A percentile compares a stretch with the other conserved stretches of the same genome.
Evolutionary conservation across 1,140 invertebrate genomes (phyloP).

Genomic region (Centruroides sculpturatus): DNA sequence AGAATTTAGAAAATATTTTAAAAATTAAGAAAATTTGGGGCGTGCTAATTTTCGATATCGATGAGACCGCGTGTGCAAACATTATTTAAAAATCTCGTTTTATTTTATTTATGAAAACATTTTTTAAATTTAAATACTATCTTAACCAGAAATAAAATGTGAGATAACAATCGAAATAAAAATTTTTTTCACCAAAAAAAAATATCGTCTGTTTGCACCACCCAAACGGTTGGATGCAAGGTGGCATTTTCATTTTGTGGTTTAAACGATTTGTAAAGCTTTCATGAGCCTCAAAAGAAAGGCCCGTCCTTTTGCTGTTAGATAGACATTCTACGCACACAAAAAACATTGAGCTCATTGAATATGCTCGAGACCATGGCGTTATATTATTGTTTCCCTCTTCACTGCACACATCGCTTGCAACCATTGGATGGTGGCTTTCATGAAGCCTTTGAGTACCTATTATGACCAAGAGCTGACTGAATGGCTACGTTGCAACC

Average conservation of each 20-base stretch:
- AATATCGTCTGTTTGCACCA: no score
- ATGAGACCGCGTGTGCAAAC: no score
- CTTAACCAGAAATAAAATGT: no score
- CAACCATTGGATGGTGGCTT: conserved; percentile 27
- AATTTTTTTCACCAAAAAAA: no score
- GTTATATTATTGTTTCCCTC: conserved; percentile 27
- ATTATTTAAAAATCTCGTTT: no score
- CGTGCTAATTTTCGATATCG: no score
- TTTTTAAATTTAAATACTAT: no score
- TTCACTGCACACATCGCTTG: conserved; percentile 27
- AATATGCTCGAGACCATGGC: conserved; percentile 45
- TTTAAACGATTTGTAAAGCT: not conserved
- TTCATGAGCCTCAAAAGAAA: not conserved
- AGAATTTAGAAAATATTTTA: no score
- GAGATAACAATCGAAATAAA: no score
- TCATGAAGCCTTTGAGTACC: conserved; percentile 26
- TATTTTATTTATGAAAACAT: no score
- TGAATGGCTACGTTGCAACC: conserved; percentile 22
- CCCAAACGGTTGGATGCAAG: conserved; percentile 1
- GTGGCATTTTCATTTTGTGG: not conserved
- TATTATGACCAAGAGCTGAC: conserved; percentile 23
- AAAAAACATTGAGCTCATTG: conserved; percentile 26
- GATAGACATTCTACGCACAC: conserved; percentile 18
- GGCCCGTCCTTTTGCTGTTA: not conserved
- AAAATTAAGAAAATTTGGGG: no score